phyloP scores from a whole-genome alignment of 2,113 vertebrate genomes.

The Plestiodon gilberti region DNA sequence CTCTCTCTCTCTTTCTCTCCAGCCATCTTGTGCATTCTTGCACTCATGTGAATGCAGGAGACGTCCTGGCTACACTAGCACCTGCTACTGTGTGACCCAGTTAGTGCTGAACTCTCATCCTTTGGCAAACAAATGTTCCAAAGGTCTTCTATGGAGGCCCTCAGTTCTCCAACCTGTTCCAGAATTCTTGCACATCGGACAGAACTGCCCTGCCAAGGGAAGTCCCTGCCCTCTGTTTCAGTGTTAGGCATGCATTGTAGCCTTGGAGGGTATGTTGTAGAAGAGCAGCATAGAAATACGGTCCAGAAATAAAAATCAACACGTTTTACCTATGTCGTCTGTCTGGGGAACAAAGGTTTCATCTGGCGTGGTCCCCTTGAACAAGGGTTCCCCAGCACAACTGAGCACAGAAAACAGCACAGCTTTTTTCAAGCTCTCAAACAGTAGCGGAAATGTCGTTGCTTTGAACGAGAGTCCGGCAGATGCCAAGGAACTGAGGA shows the following conservation, averaged over 20 bases:
- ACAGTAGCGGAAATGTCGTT: constrained; percentile 15
- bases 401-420: background rate
- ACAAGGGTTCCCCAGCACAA: background rate
- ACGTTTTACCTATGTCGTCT: too few species aligned
- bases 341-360: background rate
- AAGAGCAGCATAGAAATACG: background rate
- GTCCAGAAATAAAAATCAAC: background rate
- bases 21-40: too few species aligned
- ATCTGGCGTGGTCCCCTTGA: background rate
- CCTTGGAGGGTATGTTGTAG: background rate
- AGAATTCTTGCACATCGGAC: background rate
- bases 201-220: too few species aligned
- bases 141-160: background rate
- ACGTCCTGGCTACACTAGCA: too few species aligned
- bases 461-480: background rate
- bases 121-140: too few species aligned
- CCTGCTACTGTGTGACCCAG: too few species aligned
- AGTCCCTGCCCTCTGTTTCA: background rate
- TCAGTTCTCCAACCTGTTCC: background rate
- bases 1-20: too few species aligned
- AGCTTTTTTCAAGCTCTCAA: constrained; percentile 21
- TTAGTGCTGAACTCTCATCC: too few species aligned
- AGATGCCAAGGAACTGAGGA: constrained; percentile 2
- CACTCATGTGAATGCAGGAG: too few species aligned
- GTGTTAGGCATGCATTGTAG: background rate